Base-by-base conservation (phyloP, 1,140 invertebrate species). In the Saxidomus purpurata region DNA sequence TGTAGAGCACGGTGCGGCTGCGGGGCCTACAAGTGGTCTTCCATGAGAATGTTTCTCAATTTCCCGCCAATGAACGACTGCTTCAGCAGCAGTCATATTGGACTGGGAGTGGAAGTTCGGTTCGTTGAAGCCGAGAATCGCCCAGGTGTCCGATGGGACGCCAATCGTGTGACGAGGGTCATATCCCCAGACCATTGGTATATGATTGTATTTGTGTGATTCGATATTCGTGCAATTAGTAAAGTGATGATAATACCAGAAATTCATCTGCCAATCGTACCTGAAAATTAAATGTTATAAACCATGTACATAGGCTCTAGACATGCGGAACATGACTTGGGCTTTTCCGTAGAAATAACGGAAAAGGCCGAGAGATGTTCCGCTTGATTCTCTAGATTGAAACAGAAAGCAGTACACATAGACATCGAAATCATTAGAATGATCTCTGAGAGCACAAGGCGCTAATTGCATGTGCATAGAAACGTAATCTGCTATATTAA, bases 101-200 rank as follows among this genome's bases (percentile, higher is more conserved):
- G 82, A 61, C 67, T 85, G 82, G 22, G 38, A 25, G 19, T 85
- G 40, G 25, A 49, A 52, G 38, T 85, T 85, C 6, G 82, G 82
- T n/a, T 85, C 82, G 36, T 85, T 85, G 67, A 85, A 85, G 31
- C 38, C 61, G 22, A 83, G 59, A 31, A 79, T 28, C 1, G 43
- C 47, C 47, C 19, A 28, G 9, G 43, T 52, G 22, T 40, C 47
- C 0, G 43, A 47, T 0, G 47, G 17, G 25, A 52, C 11, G 1
- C 2, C 25, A 0, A 52, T 49, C 4, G 59, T 28, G 47, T 52
- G 22, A 31, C 28, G 22, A 9, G 17, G 19, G n/a, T 31, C 28
- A 28, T 63, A 28, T 0, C 76, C 76, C 76, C 76, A 79, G 25
- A 25, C 47, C 76, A 79, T 79, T 11, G 76, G 49, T 19, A 79